These are phyloP conservation scores for Eurosta solidaginis DNA, from an alignment of 1,140 invertebrate genomes.

Conservation along the genomic window DNA sequence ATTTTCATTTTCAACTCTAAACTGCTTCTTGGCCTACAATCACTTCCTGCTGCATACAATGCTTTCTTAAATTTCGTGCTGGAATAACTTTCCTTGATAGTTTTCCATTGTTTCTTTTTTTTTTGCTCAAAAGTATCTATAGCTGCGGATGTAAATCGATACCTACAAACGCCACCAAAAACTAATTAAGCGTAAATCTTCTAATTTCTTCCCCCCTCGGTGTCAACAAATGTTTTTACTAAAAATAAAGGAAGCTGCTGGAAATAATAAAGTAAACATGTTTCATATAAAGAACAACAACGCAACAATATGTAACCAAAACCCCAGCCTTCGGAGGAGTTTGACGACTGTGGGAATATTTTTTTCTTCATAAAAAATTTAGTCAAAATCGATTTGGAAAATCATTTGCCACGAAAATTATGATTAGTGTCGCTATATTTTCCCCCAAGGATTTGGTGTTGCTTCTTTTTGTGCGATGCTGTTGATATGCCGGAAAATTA, in stretches of 20 bases:
- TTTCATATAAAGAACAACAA: neutral
- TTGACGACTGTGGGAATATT: constrained; percentile 28
- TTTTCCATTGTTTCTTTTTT: too few species aligned
- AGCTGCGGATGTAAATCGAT: neutral
- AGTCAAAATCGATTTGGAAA: neutral
- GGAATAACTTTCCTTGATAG: neutral
- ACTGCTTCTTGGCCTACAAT: neutral
- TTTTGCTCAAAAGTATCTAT: neutral
- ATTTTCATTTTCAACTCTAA: neutral
- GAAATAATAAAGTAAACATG: neutral
- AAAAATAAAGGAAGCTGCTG: neutral
- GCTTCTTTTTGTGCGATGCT: neutral
- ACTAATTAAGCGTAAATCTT: constrained; percentile 33
- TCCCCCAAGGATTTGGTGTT: neutral
- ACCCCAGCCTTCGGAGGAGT: neutral
- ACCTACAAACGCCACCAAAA: neutral
- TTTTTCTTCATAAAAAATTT: neutral
- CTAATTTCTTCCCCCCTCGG: constrained; percentile 21
- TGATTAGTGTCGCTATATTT: neutral
- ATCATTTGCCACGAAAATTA: neutral
- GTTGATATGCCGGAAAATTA: neutral
- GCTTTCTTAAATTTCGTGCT: neutral
- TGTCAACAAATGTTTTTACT: neutral
- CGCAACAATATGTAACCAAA: too few species aligned
- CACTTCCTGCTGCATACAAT: neutral